Conservation (phyloP, 2,113 vertebrate genomes). For the Takifugu flavidus region DNA sequence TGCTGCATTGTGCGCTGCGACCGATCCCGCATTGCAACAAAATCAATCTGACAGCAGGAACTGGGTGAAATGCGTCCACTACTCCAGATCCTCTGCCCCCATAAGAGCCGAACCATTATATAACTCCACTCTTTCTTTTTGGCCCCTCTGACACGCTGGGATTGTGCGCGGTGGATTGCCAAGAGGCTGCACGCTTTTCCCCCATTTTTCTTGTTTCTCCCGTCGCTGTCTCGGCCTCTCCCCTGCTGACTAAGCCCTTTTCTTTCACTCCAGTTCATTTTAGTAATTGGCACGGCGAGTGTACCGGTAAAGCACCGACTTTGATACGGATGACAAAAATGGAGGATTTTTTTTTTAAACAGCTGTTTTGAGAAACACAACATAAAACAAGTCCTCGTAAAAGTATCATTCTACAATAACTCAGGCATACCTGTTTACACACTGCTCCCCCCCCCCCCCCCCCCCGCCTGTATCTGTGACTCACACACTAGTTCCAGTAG, state of each 20-base stretch:
- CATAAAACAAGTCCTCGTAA: background rate
- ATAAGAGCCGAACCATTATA: conserved; percentile 50
- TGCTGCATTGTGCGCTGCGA: conserved; percentile 45
- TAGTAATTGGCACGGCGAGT: background rate
- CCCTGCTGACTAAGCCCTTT: conserved; percentile 9
- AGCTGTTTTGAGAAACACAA: too few species aligned
- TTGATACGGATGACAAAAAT: background rate
- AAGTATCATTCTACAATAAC: conserved; percentile 10
- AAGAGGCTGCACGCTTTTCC: conserved; percentile 48
- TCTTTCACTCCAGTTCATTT: conserved; percentile 3
- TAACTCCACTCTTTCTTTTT: conserved; percentile 37
- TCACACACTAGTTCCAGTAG: conserved; percentile 24
- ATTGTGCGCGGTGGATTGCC: conserved; percentile 27
- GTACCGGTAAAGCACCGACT: background rate
- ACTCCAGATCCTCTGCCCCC: conserved; percentile 37
- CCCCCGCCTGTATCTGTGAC: conserved; percentile 1
- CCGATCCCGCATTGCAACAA: conserved; percentile 54
- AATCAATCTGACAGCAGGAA: conserved; percentile 64
- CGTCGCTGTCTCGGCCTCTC: conserved; percentile 5
- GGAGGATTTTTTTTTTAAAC: too few species aligned
- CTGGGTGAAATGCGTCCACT: conserved; percentile 55
- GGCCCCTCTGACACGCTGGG: conserved; percentile 39
- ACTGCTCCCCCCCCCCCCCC: background rate
- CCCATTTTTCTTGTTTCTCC: conserved; percentile 3
- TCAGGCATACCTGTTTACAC: conserved; percentile 43